These are phyloP conservation scores for Horisme vitalbata DNA, from an alignment of 2,888 invertebrate species.

Conservation along the genomic window DNA sequence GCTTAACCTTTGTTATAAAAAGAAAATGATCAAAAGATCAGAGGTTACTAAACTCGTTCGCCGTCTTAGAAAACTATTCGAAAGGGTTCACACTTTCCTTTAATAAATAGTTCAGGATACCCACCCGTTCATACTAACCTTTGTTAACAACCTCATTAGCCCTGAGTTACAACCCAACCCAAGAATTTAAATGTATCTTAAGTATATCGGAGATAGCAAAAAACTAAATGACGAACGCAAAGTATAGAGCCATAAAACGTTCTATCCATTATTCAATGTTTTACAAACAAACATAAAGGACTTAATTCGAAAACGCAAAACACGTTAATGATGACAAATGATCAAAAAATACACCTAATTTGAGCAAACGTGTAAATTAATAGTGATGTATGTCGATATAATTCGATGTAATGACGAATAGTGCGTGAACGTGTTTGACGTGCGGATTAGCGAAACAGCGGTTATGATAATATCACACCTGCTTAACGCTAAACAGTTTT, in stretches of 20 bases:
- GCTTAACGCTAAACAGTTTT: slow-evolving; percentile 31
- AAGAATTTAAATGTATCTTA: slow-evolving; percentile 38
- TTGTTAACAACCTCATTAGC: slow-evolving; percentile 44
- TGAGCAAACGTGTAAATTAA: slow-evolving; percentile 65
- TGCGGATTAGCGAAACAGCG: slow-evolving; percentile 48
- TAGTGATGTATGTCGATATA: slow-evolving; percentile 56
- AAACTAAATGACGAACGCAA: slow-evolving; percentile 33
- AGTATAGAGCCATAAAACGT: slow-evolving; percentile 39
- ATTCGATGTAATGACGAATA: slow-evolving; percentile 52
- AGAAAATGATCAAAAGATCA: not conserved
- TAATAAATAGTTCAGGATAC: slow-evolving; percentile 21
- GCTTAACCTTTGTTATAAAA: no score
- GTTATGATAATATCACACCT: slow-evolving; percentile 53
- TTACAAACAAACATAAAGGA: slow-evolving; percentile 42
- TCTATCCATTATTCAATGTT: slow-evolving; percentile 35
- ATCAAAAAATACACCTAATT: slow-evolving; percentile 66
- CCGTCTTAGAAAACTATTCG: not conserved
- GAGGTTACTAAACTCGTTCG: not conserved
- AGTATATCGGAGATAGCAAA: slow-evolving; percentile 24
- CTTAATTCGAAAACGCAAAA: slow-evolving; percentile 44
- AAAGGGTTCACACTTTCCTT: slow-evolving; percentile 17
- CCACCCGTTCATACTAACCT: slow-evolving; percentile 42
- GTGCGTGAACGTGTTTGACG: slow-evolving; percentile 53
- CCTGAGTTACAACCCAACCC: slow-evolving; percentile 46
- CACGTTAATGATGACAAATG: slow-evolving; percentile 69